Evolutionary conservation across 2,797 vertebrate genomes (phyloP).

Genomic region (Huso huso): DNA sequence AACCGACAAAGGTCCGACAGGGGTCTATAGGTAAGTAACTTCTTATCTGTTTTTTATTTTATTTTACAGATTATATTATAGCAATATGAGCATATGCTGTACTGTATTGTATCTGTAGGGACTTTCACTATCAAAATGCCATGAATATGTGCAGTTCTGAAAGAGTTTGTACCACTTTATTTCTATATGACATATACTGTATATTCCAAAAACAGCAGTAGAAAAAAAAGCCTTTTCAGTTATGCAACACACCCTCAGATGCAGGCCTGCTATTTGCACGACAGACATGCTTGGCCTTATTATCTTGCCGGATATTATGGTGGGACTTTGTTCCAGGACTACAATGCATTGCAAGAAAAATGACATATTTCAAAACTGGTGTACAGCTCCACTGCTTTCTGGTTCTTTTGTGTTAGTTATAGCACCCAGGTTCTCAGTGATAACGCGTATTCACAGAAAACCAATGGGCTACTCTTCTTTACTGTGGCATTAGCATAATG

Average conservation of each 20-base stretch:
- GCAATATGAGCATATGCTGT: too few species aligned
- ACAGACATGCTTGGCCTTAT: too few species aligned
- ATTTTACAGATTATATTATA: neutral
- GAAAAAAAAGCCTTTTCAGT: too few species aligned
- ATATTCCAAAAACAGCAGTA: too few species aligned
- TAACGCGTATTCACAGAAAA: slow-evolving; percentile 14
- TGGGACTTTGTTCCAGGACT: slow-evolving; percentile 25
- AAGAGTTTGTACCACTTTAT: too few species aligned
- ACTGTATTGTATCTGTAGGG: too few species aligned
- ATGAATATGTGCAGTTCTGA: too few species aligned
- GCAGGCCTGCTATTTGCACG: too few species aligned
- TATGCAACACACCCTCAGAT: too few species aligned
- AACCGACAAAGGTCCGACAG: neutral
- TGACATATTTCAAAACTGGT: slow-evolving; percentile 13
- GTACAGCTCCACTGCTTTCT: slow-evolving; percentile 20
- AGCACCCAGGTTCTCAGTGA: slow-evolving; percentile 17
- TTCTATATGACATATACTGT: too few species aligned
- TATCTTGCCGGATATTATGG: slow-evolving; percentile 4
- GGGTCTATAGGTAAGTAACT: neutral
- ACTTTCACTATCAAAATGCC: too few species aligned
- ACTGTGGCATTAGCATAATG: neutral
- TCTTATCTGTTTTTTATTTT: neutral
- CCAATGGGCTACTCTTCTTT: slow-evolving; percentile 11
- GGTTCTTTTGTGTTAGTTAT: neutral
- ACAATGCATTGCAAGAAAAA: slow-evolving; percentile 24